These are phyloP conservation scores for Dipodomys stephensi DNA, from an alignment of 2,113 vertebrate species.

Conservation along the genomic window DNA sequence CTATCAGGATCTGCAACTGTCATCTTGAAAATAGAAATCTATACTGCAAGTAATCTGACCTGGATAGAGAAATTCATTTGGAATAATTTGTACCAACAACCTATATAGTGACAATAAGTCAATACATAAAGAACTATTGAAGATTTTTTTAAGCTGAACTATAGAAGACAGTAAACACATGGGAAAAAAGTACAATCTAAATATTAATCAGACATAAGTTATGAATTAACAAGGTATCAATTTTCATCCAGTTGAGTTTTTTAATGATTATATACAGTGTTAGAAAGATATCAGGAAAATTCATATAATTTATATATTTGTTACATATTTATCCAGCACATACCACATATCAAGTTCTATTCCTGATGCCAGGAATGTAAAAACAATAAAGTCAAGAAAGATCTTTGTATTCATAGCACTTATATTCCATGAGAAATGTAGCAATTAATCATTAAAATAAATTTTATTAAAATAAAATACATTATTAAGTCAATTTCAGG, in stretches of 20 bases:
- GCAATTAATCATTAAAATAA: background rate
- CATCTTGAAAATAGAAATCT: slow-evolving; percentile 11
- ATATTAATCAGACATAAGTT: background rate
- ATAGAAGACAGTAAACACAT: background rate
- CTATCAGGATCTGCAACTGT: background rate
- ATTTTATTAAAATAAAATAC: no score
- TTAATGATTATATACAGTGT: background rate
- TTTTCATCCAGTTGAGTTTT: slow-evolving; percentile 23
- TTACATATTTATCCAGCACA: background rate
- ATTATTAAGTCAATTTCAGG: background rate
- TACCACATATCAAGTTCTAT: background rate
- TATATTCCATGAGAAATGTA: background rate
- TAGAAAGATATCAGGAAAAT: background rate
- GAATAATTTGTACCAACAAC: background rate
- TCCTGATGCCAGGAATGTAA: background rate
- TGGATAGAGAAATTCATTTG: background rate
- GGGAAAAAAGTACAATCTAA: background rate
- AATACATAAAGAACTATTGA: background rate
- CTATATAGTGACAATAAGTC: background rate
- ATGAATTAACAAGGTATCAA: background rate
- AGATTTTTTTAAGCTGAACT: background rate
- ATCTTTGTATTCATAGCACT: background rate
- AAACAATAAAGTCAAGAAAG: slow-evolving; percentile 8
- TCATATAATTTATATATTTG: background rate
- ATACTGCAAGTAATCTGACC: background rate